A percentile compares a stretch with the other conserved stretches of the same genome.
These are phyloP conservation scores for Serrognathus titanus DNA, from an alignment of 2,888 invertebrate species.

Conservation along the genomic window DNA sequence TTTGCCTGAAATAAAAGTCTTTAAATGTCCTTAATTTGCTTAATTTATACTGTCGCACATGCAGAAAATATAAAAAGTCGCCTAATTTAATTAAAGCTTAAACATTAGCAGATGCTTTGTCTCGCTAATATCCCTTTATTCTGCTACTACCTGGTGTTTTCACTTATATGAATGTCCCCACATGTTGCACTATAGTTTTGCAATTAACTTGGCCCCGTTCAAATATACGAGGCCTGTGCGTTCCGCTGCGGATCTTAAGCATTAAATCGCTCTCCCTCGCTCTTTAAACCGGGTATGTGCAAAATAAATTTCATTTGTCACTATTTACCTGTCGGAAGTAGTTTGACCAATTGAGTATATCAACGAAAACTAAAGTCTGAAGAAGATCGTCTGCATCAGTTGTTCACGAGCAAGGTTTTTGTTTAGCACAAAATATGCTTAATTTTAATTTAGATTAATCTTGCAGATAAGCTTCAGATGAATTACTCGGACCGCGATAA, in stretches of 20 bases:
- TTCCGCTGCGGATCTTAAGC: too few relatives aligned
- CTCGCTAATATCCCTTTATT: constrained; percentile 30
- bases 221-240: constrained; percentile 29
- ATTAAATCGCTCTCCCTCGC: too few relatives aligned
- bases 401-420: neutral
- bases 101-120: constrained; percentile 39
- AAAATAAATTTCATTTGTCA: too few relatives aligned
- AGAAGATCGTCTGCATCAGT: neutral
- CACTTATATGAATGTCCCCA: constrained; percentile 40
- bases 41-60: constrained; percentile 20
- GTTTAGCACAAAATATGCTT: constrained; percentile 15
- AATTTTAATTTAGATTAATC: constrained; percentile 30
- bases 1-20: constrained; percentile 11
- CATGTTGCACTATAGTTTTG: constrained; percentile 51
- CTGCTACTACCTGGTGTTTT: constrained; percentile 24
- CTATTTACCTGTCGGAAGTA: too few relatives aligned
- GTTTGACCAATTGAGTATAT: constrained; percentile 1
- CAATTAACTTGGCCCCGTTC: constrained; percentile 44
- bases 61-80: constrained; percentile 39
- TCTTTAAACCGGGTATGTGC: too few relatives aligned
- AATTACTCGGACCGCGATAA: constrained; percentile 28
- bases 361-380: neutral
- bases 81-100: constrained; percentile 43
- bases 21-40: constrained; percentile 18
- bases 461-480: constrained; percentile 25